Conservation (phyloP, 2,888 invertebrate species). For the Lasioglossum malachurum region DNA sequence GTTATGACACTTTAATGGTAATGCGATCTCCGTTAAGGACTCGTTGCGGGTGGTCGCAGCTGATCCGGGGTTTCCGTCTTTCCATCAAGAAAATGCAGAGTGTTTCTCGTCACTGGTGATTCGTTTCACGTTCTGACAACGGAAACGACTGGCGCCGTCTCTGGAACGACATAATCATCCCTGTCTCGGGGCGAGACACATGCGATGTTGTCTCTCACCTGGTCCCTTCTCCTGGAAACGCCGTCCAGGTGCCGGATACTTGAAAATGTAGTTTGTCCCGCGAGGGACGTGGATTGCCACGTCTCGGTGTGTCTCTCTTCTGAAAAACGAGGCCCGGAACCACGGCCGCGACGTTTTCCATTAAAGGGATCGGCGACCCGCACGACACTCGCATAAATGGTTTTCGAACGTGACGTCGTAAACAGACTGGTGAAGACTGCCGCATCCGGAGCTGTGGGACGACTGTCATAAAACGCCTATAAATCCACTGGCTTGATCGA, state of each 20-base stretch:
- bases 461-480: constrained; percentile 2
- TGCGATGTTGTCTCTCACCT: neutral
- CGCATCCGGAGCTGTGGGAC: neutral
- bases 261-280: constrained; percentile 16
- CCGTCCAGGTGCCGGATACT: neutral
- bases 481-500: neutral
- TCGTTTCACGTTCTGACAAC: constrained; percentile 1
- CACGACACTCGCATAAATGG: constrained; percentile 25
- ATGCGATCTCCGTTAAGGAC: neutral
- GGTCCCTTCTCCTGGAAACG: neutral
- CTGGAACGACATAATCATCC: constrained; percentile 20
- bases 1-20: too few species aligned
- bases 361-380: constrained; percentile 33
- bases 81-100: neutral
- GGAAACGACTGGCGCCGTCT: neutral
- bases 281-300: neutral
- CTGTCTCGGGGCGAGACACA: neutral
- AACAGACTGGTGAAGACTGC: constrained; percentile 2
- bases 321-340: constrained; percentile 24
- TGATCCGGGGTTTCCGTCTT: neutral
- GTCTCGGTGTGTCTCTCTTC: neutral
- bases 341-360: constrained; percentile 37
- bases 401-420: constrained; percentile 33
- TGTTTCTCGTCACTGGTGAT: neutral
- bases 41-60: neutral